Percentiles rank a stretch among this genome's conserved stretches.
Evolutionary conservation across 2,797 vertebrate genomes (phyloP).

Genomic region (Catharus ustulatus): DNA sequence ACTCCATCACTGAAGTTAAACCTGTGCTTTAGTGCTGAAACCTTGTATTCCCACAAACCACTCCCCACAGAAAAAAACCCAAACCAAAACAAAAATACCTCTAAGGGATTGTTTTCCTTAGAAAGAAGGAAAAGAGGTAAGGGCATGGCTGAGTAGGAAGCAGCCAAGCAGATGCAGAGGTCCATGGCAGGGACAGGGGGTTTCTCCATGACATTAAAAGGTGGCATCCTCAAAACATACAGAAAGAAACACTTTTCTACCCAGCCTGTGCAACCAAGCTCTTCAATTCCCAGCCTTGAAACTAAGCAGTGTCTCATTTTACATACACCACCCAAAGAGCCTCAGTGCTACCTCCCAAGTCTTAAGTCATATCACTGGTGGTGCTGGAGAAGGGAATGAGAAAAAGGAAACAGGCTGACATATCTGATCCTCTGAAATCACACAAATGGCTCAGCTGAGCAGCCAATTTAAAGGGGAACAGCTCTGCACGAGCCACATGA

Average conservation of each 20-base stretch:
- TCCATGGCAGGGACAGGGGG: background rate
- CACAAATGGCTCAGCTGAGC: constrained; percentile 2
- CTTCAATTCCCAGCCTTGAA: constrained; percentile 12
- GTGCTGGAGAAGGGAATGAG: constrained; percentile 40
- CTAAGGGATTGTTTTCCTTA: background rate
- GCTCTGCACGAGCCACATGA: background rate
- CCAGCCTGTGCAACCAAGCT: background rate
- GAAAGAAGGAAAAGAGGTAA: background rate
- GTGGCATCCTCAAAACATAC: background rate
- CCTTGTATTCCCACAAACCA: background rate
- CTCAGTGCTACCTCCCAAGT: constrained; percentile 33
- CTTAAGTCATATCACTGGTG: constrained; percentile 56
- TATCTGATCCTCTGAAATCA: constrained; percentile 6
- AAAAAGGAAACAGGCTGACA: constrained; percentile 60
- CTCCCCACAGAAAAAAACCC: background rate
- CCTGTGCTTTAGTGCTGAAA: background rate
- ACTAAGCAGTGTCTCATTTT: constrained; percentile 42
- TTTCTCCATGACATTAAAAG: background rate
- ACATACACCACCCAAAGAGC: constrained; percentile 44
- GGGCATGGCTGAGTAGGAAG: background rate
- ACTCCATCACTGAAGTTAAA: background rate
- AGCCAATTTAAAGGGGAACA: background rate
- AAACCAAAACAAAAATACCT: fast-evolving
- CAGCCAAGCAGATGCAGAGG: background rate
- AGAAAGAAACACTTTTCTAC: background rate